Percentiles rank a stretch among this genome's conserved stretches.
Conservation (phyloP, 2,113 vertebrate genomes). For the Cyprinodon brontotheroides region DNA sequence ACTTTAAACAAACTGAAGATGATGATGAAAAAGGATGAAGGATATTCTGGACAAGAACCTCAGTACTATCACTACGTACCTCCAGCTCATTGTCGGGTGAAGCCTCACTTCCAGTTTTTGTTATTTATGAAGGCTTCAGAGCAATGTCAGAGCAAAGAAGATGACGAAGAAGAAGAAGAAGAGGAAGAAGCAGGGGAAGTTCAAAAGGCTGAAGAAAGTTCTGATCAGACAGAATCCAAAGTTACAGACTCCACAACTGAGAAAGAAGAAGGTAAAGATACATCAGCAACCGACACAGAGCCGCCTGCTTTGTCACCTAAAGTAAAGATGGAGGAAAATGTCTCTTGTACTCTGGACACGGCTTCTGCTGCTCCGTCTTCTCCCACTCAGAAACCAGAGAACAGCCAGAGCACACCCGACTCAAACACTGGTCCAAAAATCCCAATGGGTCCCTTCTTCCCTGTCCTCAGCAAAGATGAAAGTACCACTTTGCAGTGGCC, state of each 20-base stretch:
- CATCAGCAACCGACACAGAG: conserved; percentile 37
- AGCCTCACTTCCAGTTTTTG: conserved; percentile 96
- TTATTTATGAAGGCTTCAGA: conserved; percentile 97
- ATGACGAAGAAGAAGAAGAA: conserved; percentile 68
- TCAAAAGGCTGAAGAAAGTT: conserved; percentile 47
- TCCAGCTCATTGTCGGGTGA: conserved; percentile 95
- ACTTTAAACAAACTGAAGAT: conserved; percentile 95
- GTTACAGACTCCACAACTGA: conserved; percentile 43
- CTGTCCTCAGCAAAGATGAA: conserved; percentile 96
- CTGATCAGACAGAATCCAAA: conserved; percentile 29
- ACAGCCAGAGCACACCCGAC: conserved; percentile 60
- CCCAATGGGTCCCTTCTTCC: conserved; percentile 90
- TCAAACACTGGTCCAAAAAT: conserved; percentile 84
- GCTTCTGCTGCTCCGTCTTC: conserved; percentile 22
- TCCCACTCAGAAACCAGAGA: conserved; percentile 56
- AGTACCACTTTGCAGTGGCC: conserved; percentile 98
- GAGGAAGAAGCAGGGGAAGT: conserved; percentile 62
- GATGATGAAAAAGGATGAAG: conserved; percentile 95
- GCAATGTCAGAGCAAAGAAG: conserved; percentile 79
- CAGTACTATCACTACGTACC: conserved; percentile 98
- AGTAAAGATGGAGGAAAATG: conserved; percentile 53
- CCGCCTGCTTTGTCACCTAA: conserved; percentile 39
- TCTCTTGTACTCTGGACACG: conserved; percentile 23
- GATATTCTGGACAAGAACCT: conserved; percentile 84
- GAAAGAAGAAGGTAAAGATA: conserved; percentile 55